These are phyloP conservation scores for Allygus modestus DNA, from an alignment of 2,888 invertebrate species.

Conservation along the genomic window DNA sequence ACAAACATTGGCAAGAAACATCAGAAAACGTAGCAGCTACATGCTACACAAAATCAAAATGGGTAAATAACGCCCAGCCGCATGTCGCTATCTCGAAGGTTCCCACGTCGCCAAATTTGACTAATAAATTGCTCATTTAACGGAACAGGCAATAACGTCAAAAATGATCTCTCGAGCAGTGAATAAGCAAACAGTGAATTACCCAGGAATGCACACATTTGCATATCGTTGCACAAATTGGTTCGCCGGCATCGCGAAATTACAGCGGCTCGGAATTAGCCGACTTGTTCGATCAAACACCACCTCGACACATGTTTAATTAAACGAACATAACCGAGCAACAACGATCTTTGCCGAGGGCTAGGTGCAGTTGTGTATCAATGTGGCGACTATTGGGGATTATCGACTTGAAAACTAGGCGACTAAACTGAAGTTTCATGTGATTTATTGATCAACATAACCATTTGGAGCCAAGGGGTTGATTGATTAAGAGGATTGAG, in stretches of 20 bases:
- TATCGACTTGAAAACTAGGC: too few relatives aligned
- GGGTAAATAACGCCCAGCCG: too few relatives aligned
- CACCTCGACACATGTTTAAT: constrained; percentile 17
- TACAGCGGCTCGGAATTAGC: constrained; percentile 3
- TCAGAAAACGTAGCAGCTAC: too few relatives aligned
- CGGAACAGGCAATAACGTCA: constrained; percentile 24
- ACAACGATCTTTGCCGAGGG: neutral
- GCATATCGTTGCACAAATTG: constrained; percentile 39
- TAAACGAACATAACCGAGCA: neutral
- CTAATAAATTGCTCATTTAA: constrained; percentile 29
- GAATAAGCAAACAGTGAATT: constrained; percentile 38
- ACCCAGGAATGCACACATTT: constrained; percentile 25
- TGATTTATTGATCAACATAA: too few relatives aligned
- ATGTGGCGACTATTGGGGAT: too few relatives aligned
- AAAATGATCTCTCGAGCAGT: constrained; percentile 21
- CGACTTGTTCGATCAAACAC: constrained; percentile 1
- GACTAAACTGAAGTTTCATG: too few relatives aligned
- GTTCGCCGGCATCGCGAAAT: neutral
- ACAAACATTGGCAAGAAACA: too few relatives aligned
- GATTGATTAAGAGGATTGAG: too few relatives aligned
- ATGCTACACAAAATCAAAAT: too few relatives aligned
- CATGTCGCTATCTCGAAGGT: neutral
- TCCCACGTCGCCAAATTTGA: constrained; percentile 17
- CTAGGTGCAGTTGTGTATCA: too few relatives aligned
- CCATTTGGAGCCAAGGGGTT: too few relatives aligned